A percentile compares a stretch with the other conserved stretches of the same genome.
Conservation (phyloP, 2,113 vertebrate genomes). For the Lynx canadensis region DNA sequence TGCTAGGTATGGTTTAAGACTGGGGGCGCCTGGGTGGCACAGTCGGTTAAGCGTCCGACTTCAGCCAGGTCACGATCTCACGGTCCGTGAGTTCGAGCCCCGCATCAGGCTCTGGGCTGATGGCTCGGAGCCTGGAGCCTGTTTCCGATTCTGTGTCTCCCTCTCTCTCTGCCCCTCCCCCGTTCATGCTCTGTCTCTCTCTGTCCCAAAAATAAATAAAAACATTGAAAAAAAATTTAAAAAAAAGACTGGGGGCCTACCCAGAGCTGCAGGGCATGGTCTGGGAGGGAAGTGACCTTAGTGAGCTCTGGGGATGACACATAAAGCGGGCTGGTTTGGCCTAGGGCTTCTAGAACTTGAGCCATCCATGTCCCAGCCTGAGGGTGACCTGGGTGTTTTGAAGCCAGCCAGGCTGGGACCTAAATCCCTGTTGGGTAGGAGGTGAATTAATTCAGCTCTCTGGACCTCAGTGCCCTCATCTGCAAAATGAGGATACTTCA, state of each 20-base stretch:
- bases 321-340: neutral
- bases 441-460: neutral
- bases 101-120: too few species aligned
- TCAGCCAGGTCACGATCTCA: too few species aligned
- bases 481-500: neutral
- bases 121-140: too few species aligned
- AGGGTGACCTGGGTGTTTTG: neutral
- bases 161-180: too few species aligned
- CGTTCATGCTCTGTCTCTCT: too few species aligned
- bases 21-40: too few species aligned
- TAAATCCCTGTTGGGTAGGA: neutral
- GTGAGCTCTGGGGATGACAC: neutral
- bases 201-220: too few species aligned
- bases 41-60: too few species aligned
- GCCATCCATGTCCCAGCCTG: neutral
- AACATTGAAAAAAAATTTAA: too few species aligned
- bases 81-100: too few species aligned
- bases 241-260: neutral
- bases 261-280: neutral
- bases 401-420: neutral
- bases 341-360: neutral
- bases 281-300: neutral
- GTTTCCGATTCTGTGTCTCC: too few species aligned
- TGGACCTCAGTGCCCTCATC: neutral
- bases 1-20: neutral